Evolutionary conservation across 2,888 invertebrate species (phyloP).

Genomic region (Dynastes grantii): DNA sequence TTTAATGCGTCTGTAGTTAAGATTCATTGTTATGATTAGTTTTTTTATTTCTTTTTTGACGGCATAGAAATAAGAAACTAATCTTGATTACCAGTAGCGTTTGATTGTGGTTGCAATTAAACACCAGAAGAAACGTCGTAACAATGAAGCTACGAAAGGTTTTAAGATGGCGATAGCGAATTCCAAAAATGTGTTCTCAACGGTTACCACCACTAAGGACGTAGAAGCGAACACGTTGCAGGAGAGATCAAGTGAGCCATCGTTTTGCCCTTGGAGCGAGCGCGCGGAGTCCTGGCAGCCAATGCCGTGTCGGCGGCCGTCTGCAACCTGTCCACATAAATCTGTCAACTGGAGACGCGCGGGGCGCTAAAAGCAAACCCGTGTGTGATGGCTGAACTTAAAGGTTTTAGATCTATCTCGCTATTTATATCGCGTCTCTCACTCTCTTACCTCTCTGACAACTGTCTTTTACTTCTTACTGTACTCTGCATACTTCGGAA

Average conservation of each 20-base stretch:
- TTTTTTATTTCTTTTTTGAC: no score
- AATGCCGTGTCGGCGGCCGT: conserved; percentile 66
- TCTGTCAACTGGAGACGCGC: conserved; percentile 69
- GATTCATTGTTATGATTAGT: no score
- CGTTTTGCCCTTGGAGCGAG: conserved; percentile 56
- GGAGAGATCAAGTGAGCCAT: conserved; percentile 51
- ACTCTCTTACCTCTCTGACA: conserved; percentile 56
- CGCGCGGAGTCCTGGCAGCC: conserved; percentile 55
- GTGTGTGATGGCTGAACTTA: conserved; percentile 66
- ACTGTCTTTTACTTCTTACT: conserved; percentile 53
- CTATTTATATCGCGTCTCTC: conserved; percentile 59
- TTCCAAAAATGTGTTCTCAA: conserved; percentile 33
- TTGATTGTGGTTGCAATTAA: no score
- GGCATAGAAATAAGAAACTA: no score
- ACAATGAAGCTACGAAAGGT: background rate
- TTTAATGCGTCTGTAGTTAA: no score
- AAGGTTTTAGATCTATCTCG: conserved; percentile 64
- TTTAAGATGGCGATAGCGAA: conserved; percentile 41
- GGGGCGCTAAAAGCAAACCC: conserved; percentile 67
- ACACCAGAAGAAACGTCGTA: background rate
- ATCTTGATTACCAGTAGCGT: no score
- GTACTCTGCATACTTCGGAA: conserved; percentile 28
- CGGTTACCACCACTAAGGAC: conserved; percentile 33
- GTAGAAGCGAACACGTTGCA: conserved; percentile 37
- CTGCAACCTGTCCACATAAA: conserved; percentile 72